Conservation (phyloP, 2,888 invertebrate genomes). For the Drosophila algonquin region DNA sequence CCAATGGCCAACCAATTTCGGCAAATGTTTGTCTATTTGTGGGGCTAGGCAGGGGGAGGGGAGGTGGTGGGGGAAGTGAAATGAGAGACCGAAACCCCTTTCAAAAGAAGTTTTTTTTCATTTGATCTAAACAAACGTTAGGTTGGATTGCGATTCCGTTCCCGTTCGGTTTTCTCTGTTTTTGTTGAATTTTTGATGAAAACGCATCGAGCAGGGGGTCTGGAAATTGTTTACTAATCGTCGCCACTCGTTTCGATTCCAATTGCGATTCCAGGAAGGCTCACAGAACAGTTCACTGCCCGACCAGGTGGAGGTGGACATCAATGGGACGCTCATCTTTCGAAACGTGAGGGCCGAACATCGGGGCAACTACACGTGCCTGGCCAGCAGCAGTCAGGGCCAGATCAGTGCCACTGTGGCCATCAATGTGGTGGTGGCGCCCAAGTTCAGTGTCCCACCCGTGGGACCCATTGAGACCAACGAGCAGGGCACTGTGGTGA, state of each 20-base stretch:
- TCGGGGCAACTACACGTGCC: constrained; percentile 93
- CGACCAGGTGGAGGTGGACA: constrained; percentile 89
- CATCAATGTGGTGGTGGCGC: constrained; percentile 93
- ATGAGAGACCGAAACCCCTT: constrained; percentile 18
- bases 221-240: constrained; percentile 65
- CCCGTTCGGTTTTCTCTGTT: constrained; percentile 2
- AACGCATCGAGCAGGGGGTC: constrained; percentile 48
- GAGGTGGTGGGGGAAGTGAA: constrained; percentile 4
- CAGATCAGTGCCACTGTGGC: constrained; percentile 92
- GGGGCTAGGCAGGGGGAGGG: neutral
- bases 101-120: constrained; percentile 52
- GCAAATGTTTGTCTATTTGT: constrained; percentile 77
- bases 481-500: constrained; percentile 88
- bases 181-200: constrained; percentile 64
- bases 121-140: constrained; percentile 56
- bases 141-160: constrained; percentile 4
- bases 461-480: constrained; percentile 91
- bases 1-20: constrained; percentile 69
- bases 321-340: constrained; percentile 94
- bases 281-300: constrained; percentile 87
- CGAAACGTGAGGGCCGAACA: constrained; percentile 90
- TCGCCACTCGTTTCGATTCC: constrained; percentile 16
- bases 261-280: constrained; percentile 83
- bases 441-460: constrained; percentile 90
- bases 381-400: constrained; percentile 91